phyloP scores from a whole-genome alignment of 2,797 vertebrate genomes.

The Coccyzus lansbergi region DNA sequence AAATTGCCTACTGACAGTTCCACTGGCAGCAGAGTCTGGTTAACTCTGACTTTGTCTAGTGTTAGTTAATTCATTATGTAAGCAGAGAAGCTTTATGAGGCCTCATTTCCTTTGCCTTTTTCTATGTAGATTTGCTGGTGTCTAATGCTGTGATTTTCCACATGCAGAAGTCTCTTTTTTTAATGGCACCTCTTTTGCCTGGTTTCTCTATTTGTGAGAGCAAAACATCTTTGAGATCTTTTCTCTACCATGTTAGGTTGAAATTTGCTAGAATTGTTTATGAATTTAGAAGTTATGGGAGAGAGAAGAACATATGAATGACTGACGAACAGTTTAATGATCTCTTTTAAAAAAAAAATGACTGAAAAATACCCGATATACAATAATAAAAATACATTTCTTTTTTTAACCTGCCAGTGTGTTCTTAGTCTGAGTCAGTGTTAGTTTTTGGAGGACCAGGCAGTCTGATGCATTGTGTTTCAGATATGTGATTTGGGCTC shows the following conservation, averaged over 20 bases:
- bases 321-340: not conserved
- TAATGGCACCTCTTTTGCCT: not conserved
- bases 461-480: not conserved
- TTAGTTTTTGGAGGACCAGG: not conserved
- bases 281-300: not conserved
- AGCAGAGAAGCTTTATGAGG: not conserved
- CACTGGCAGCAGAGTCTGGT: not conserved
- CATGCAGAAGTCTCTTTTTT: not conserved
- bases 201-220: not conserved
- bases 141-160: not conserved
- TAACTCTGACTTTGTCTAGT: not conserved
- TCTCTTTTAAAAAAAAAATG: not conserved
- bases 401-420: not conserved
- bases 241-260: not conserved
- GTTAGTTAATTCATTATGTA: not conserved
- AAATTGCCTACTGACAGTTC: not conserved
- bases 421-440: not conserved
- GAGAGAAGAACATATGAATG: not conserved
- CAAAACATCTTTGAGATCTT: not conserved
- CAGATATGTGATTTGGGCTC: not conserved
- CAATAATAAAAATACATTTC: not conserved
- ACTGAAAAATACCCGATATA: not conserved
- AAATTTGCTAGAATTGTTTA: not conserved
- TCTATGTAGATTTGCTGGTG: not conserved
- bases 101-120: conserved; percentile 4